Evolutionary conservation across 2,113 vertebrate genomes (phyloP).

Genomic region (Mugil cephalus): DNA sequence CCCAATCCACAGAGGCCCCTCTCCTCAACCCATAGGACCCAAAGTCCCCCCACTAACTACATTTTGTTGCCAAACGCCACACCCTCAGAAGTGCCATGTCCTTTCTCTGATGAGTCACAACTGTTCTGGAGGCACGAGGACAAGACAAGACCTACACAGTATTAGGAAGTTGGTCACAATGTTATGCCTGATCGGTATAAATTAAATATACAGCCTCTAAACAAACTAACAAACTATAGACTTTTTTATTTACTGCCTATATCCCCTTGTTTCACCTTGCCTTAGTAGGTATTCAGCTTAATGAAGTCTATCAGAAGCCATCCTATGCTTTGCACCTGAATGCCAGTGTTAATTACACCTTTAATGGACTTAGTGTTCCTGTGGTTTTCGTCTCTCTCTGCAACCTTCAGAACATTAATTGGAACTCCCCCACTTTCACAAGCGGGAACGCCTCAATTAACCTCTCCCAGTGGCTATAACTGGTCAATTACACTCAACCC

Average conservation of each 20-base stretch:
- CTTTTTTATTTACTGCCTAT: neutral
- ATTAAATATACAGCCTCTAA: too few relatives aligned
- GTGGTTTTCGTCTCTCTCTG: slow-evolving; percentile 66
- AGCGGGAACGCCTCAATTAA: slow-evolving; percentile 75
- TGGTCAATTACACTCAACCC: slow-evolving; percentile 67
- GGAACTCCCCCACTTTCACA: slow-evolving; percentile 71
- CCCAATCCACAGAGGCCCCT: too few relatives aligned
- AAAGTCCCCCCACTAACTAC: too few relatives aligned
- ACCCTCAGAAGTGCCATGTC: too few relatives aligned
- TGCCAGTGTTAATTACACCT: slow-evolving; percentile 71
- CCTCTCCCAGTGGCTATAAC: slow-evolving; percentile 65
- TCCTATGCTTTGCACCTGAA: slow-evolving; percentile 57
- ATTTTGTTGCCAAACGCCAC: too few relatives aligned
- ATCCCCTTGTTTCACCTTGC: slow-evolving; percentile 36
- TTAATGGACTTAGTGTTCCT: slow-evolving; percentile 72
- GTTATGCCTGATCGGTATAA: too few relatives aligned
- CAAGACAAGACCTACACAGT: too few relatives aligned
- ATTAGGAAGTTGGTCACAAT: too few relatives aligned
- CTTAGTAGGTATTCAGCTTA: slow-evolving; percentile 21
- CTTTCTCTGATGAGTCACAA: too few relatives aligned
- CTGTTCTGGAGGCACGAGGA: too few relatives aligned
- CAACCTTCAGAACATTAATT: slow-evolving; percentile 78
- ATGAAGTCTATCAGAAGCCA: slow-evolving; percentile 59
- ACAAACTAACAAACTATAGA: neutral
- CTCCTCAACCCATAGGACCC: too few relatives aligned